Base-by-base conservation (phyloP, 2,888 invertebrate species). In the Furcula furcula region DNA sequence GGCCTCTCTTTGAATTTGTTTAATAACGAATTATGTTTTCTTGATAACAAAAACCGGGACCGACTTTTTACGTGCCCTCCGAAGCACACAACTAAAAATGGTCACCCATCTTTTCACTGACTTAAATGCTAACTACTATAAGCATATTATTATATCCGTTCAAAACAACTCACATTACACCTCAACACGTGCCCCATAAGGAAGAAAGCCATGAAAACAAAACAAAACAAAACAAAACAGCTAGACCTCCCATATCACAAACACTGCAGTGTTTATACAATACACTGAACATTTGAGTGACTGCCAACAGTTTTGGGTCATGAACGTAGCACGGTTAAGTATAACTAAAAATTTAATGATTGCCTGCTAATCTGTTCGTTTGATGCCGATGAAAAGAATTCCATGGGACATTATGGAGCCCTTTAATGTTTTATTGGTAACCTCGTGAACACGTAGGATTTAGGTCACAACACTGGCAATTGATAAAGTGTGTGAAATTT, bases 221-320 rank as follows among this genome's bases (percentile, higher is more conserved):
- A n/a, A 15, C 9, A n/a, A 9, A 41, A 36, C 36, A 33, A 36
- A 29, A 39, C 9, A n/a, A n/a, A n/a, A 16, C 10, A 16, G 10
- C 12, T 12, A 36, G 22, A 38, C 31, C 23, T 46, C 38, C 32
- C 43, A 53, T 53, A 55, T 50, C 49, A 49, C 31, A 26, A 26
- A 13, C 14, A 14, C 13, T 39, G 40, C 57, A 55, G 41, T 76
- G 76, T 75, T 73, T 76, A 74, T 70, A 66, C 49, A 51, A 16
- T 6, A 31, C 9, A 5, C 44, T 43, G 52, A 48, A 57, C 56
- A 62, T 70, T 81, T 80, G 79, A 79, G 59, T 57, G 61, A 60
- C 58, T 76, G 81, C 81, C 82, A 81, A 74, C 61, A 59, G 65
- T 81, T 79, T 69, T 79, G 58, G 82, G 82, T 82, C 82, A 82